Base-by-base conservation (phyloP, 2,888 invertebrate genomes). In the Orthosia cruda region DNA sequence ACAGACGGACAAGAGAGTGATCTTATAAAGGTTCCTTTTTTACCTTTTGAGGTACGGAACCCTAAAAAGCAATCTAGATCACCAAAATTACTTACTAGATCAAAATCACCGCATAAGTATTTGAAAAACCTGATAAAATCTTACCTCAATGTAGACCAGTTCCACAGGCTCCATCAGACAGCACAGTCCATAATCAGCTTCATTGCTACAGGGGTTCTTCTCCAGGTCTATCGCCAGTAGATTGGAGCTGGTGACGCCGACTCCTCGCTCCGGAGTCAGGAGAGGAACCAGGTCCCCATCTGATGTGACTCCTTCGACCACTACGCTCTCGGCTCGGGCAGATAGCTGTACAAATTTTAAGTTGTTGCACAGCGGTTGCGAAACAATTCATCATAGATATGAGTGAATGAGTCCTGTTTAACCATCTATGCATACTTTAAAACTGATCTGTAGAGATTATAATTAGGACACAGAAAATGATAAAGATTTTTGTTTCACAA, bases 191-290 rank as follows among this genome's bases (percentile, higher is more conserved):
- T 98, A 98, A 88, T 98, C 98, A 40, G 97, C 98, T 74, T 97
- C 97, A 11, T 97, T 96, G 83, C 97, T 97, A 12, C 97, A 91
- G 0, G 98, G 98, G 89, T 98, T 97, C 90, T 97, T 97, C 91
- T 98, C 98, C 83, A 98, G 97, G 91, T 98, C 98, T 49, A 98
- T 91, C 0, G 98, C 97, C 78, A 98, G 96, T 75, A 98, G 97
- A 91, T 98, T 98, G 23, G 97, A 97, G 20, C 97, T 97, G 73
- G 98, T 97, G 4, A 97, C 97, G 58, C 96, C 93, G 1, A 95
- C 87, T 0, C 94, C 93, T 62, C 92, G 91, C 77, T 94, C 95
- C 0, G 94, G 93, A 95, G 97, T 91, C 65, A 98, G 93, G 12
- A 98, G 94, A 0, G 98, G 98, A 11, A 98, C 97, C 49, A 98